Evolutionary conservation across 2,113 vertebrate genomes (phyloP).

Genomic region (Caretta caretta): DNA sequence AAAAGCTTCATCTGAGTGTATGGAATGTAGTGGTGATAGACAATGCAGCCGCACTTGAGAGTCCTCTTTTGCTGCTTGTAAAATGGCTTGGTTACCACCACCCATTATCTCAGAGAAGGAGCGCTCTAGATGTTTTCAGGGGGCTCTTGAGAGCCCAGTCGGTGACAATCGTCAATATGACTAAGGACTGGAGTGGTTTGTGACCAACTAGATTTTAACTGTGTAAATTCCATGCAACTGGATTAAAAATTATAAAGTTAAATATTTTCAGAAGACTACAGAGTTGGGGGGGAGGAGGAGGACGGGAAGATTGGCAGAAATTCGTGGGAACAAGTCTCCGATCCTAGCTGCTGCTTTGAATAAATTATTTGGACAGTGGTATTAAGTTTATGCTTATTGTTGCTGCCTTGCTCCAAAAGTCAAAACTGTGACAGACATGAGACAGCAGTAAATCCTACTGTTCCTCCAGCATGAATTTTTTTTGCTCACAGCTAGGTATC

Average conservation of each 20-base stretch:
- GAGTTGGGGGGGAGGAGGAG: conserved; percentile 15
- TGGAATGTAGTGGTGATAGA: not conserved
- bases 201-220: conserved; percentile 2
- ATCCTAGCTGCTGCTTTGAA: conserved; percentile 38
- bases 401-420: not conserved
- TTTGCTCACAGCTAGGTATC: not conserved
- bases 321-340: not conserved
- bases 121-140: not conserved
- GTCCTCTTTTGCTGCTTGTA: not conserved
- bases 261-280: conserved; percentile 2
- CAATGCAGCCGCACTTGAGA: not conserved
- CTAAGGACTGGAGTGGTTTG: not conserved
- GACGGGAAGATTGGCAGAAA: not conserved
- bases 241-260: not conserved
- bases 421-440: not conserved
- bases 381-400: not conserved
- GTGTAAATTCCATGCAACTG: not conserved
- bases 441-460: not conserved
- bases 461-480: not conserved
- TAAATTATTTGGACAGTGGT: not conserved
- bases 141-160: not conserved
- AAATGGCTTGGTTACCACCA: not conserved
- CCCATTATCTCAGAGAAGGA: not conserved
- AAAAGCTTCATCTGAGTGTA: not conserved
- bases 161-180: not conserved